Percentiles rank a stretch among this genome's conserved stretches.
Conservation (phyloP, 2,797 vertebrate species). For the Girardinus metallicus region DNA sequence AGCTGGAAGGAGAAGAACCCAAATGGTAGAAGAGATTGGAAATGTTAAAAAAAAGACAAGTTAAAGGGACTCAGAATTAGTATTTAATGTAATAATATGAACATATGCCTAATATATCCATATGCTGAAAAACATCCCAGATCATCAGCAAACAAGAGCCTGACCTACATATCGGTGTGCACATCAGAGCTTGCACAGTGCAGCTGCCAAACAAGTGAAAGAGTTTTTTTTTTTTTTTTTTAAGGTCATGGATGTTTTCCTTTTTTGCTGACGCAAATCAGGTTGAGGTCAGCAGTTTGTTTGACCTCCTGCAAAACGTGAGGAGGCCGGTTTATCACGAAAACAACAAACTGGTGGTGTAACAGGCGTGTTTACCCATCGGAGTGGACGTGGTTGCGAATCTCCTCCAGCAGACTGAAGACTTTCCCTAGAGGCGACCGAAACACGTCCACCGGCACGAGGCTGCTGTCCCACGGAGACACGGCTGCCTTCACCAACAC, state of each 20-base stretch:
- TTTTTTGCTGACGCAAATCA: background rate
- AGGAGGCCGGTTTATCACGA: background rate
- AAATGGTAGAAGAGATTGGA: background rate
- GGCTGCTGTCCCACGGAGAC: conserved; percentile 92
- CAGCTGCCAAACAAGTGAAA: conserved; percentile 11
- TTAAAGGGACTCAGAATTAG: background rate
- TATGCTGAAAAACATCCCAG: background rate
- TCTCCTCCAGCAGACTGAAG: conserved; percentile 94
- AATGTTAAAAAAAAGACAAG: background rate
- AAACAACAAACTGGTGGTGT: background rate
- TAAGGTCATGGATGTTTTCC: conserved; percentile 10
- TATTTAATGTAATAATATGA: background rate
- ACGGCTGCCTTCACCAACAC: conserved; percentile 94
- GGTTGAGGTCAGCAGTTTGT: background rate
- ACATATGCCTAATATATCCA: background rate
- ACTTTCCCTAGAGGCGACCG: conserved; percentile 90
- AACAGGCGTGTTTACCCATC: conserved; percentile 82
- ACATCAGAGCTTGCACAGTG: conserved; percentile 1
- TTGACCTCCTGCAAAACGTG: background rate
- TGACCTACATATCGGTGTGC: background rate
- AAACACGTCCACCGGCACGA: conserved; percentile 93
- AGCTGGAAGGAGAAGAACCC: conserved; percentile 55
- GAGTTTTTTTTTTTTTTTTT: background rate
- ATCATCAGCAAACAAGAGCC: background rate
- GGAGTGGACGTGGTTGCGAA: conserved; percentile 90